Evolutionary conservation across 2,888 invertebrate species (phyloP).

Genomic region (Drosophila rubida): DNA sequence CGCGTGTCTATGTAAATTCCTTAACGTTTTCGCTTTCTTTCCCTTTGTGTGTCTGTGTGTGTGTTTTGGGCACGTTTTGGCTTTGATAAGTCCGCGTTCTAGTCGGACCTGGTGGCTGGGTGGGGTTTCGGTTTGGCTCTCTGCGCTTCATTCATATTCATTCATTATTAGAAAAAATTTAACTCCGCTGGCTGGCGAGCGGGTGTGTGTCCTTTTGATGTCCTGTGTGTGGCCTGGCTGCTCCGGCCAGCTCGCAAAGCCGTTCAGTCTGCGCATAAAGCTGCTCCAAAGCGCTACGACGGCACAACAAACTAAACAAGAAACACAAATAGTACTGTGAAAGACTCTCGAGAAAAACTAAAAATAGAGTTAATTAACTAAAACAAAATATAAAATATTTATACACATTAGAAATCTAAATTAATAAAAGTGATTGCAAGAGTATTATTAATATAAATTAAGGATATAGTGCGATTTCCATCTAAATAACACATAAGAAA

Average conservation of each 20-base stretch:
- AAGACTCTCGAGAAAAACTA: background rate
- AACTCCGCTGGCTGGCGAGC: conserved; percentile 42
- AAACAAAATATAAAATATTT: background rate
- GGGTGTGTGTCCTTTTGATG: conserved; percentile 60
- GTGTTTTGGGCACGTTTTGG: conserved; percentile 77
- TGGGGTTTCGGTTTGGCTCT: conserved; percentile 47
- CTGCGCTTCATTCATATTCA: conserved; percentile 79
- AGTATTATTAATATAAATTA: conserved; percentile 15
- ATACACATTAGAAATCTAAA: too few species aligned
- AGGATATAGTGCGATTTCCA: conserved; percentile 1
- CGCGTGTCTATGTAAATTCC: conserved; percentile 74
- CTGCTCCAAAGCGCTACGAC: conserved; percentile 77
- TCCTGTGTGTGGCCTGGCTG: conserved; percentile 52
- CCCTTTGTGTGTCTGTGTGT: conserved; percentile 36
- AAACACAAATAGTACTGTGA: background rate
- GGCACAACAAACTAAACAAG: conserved; percentile 30
- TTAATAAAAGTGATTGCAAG: conserved; percentile 3
- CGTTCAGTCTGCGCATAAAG: conserved; percentile 83
- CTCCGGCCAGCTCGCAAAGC: conserved; percentile 65
- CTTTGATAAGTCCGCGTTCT: conserved; percentile 65
- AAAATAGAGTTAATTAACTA: background rate
- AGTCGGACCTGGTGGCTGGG: conserved; percentile 29
- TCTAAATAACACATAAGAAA: conserved; percentile 4
- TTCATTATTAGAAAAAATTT: conserved; percentile 82
- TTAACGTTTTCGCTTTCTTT: conserved; percentile 13